Conservation (phyloP, 2,797 vertebrate genomes). For the Alosa sapidissima region DNA sequence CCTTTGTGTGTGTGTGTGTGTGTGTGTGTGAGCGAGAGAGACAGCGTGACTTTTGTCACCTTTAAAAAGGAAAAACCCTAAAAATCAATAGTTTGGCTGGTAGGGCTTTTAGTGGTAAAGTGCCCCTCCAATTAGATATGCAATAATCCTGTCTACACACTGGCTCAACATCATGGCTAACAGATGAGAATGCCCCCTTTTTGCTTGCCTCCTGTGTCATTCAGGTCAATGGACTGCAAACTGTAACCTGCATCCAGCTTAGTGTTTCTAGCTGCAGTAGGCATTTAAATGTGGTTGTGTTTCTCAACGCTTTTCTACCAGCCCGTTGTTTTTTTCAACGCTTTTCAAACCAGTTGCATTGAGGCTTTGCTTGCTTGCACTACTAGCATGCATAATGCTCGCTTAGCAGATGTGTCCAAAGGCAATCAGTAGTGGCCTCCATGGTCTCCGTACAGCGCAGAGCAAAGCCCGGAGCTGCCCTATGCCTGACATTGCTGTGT, state of each 20-base stretch:
- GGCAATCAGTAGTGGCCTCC: slow-evolving; percentile 22
- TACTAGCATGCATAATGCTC: slow-evolving; percentile 28
- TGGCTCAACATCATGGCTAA: slow-evolving; percentile 46
- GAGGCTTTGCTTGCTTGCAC: not conserved
- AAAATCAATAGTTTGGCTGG: slow-evolving; percentile 69
- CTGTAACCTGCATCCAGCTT: slow-evolving; percentile 6
- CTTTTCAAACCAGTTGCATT: not conserved
- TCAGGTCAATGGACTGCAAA: slow-evolving; percentile 23
- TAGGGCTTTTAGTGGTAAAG: slow-evolving; percentile 51
- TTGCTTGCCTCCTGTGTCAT: slow-evolving; percentile 24
- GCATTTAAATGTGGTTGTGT: not conserved
- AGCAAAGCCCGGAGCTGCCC: not conserved
- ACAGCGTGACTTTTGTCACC: not conserved
- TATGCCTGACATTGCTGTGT: not conserved
- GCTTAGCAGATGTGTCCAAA: slow-evolving; percentile 17
- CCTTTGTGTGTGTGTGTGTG: slow-evolving; percentile 43
- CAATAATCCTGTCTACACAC: slow-evolving; percentile 60
- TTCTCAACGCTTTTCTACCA: not conserved
- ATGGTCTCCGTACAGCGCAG: not conserved
- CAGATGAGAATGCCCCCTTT: slow-evolving; percentile 38
- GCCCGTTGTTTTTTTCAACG: not conserved
- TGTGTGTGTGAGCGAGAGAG: slow-evolving; percentile 7
- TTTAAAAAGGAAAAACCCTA: slow-evolving; percentile 37
- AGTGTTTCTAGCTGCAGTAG: slow-evolving; percentile 7
- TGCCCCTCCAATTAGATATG: slow-evolving; percentile 57